Evolutionary conservation across 2,888 invertebrate species (phyloP), one percentile per base, ranked within the genome.

Genomic region (Hyalella azteca): DNA sequence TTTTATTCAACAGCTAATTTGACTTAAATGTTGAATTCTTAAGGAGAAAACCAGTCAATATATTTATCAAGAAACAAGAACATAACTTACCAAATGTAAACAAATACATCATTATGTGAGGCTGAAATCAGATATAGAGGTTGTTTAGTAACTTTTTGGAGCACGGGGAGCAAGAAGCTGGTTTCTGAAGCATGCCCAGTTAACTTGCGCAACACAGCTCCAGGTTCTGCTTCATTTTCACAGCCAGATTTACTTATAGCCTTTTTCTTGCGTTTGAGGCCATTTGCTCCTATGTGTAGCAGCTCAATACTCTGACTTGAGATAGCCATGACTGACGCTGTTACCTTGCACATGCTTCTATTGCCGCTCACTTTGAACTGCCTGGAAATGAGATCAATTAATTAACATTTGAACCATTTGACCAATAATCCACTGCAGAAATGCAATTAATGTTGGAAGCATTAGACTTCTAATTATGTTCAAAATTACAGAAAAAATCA

Each of bases 291-390:
- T n/a, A 75, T 41, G 39, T 66, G 66, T 39, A 66, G 29, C 9
- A 66, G 66, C 29, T 75, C 75, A 26, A 75, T 75, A 22, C 75
- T 39, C 75, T 75, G 75, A n/a, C 75, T 75, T 2, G 75, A 41
- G 22, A 75, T 45, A 29, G 75, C 75, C 32, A 45, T 26, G 9
- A 45, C 41, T 5, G 5, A n/a, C 3, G 41, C 19, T 7, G 40
- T 48, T n/a, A 75, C 26, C 29, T 75, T 75, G 75, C 75, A 75
- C 75, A 75, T 75, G 29, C 75, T 75, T 39, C 40, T 75, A 45
- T 45, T 40, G 3, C 75, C 75, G n/a, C 45, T 41, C 40, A 75
- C 75, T 19, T 32, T 36, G 19, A 66, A 36, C 29, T 66, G 66
- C n/a, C 66, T 66, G 66, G 0, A 36, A 66, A 36, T 15, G 29